phyloP scores from a whole-genome alignment of 2,797 vertebrate species.

The Lepus oiostolus region DNA sequence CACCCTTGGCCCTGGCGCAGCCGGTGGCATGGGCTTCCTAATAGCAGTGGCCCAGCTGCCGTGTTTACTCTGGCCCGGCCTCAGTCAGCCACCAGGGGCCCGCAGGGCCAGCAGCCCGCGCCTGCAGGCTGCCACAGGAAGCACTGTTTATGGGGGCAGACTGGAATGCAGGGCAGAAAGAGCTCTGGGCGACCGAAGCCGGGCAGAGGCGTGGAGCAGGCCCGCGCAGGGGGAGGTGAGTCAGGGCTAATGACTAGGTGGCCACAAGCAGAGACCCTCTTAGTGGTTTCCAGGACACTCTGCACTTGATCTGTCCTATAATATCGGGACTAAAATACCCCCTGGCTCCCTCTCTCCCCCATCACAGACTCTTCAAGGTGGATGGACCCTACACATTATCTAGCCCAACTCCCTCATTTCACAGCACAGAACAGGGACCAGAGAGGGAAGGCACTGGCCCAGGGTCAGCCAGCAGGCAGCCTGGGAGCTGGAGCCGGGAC shows the following conservation, averaged over 20 bases:
- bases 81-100: background rate
- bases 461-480: conserved; percentile 27
- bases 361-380: conserved; percentile 42
- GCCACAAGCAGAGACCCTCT: conserved; percentile 59
- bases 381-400: conserved; percentile 70
- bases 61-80: conserved; percentile 34
- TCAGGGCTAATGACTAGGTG: conserved; percentile 72
- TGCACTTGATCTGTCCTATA: conserved; percentile 58
- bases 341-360: conserved; percentile 64
- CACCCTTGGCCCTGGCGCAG: conserved; percentile 17
- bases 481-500: background rate
- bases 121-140: conserved; percentile 52
- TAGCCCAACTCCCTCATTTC: conserved; percentile 62
- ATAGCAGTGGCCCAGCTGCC: background rate
- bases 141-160: conserved; percentile 16
- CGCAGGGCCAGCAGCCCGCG: background rate
- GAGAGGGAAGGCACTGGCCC: background rate
- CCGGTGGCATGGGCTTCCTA: background rate
- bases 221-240: conserved; percentile 6
- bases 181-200: background rate
- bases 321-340: conserved; percentile 71
- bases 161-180: conserved; percentile 15
- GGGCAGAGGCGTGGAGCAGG: background rate
- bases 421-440: conserved; percentile 29
- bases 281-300: conserved; percentile 72